phyloP scores from a whole-genome alignment of 1,140 invertebrate species.

The Polypedilum vanderplanki region DNA sequence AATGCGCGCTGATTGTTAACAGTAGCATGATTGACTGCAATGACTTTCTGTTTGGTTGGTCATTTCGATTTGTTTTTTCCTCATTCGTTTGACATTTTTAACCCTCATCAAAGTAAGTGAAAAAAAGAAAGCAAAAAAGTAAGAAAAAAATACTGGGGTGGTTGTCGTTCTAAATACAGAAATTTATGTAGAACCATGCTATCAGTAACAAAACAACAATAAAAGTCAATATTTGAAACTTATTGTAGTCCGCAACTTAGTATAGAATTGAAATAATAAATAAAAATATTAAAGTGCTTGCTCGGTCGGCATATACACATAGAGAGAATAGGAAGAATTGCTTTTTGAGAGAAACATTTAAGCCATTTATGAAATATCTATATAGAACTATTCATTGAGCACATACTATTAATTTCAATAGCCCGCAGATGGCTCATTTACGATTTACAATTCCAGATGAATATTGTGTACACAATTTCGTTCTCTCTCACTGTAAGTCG shows the following conservation, averaged over 20 bases:
- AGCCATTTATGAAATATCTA: conserved; percentile 16
- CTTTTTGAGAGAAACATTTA: conserved; percentile 3
- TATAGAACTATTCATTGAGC: conserved; percentile 13
- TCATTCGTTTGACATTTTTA: neutral
- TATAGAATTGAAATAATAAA: no score
- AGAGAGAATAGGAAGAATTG: neutral
- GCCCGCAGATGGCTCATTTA: conserved; percentile 10
- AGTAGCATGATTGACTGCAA: conserved; percentile 16
- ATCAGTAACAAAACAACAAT: conserved; percentile 19
- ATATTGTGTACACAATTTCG: neutral
- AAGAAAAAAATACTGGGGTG: neutral
- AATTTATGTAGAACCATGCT: neutral
- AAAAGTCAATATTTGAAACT: conserved; percentile 14
- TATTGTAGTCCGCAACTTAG: neutral
- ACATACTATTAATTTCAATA: conserved; percentile 20
- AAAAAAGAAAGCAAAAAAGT: neutral
- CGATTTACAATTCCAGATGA: neutral
- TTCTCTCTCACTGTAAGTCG: neutral
- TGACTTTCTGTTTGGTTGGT: neutral
- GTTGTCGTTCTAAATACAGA: no score
- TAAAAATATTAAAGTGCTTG: no score
- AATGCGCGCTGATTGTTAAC: neutral
- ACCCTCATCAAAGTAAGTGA: neutral
- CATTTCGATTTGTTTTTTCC: neutral
- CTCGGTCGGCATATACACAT: neutral